Evolutionary conservation across 30 jellyfish, hydroid and myxozoan species (phyloP).

Genomic region (Aurelia aurita): DNA sequence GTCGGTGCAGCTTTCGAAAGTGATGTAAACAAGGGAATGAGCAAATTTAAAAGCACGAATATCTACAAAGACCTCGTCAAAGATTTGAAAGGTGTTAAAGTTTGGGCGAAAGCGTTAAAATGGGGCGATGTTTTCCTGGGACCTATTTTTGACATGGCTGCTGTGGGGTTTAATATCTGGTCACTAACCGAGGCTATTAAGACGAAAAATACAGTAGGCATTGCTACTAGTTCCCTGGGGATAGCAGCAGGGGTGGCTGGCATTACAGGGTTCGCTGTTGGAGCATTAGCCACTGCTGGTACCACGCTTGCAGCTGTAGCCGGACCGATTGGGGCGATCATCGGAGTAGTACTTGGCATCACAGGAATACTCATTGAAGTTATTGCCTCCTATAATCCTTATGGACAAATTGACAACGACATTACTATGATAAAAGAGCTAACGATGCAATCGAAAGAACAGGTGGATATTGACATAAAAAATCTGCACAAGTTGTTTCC

Average conservation of each 20-base stretch:
- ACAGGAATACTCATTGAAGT: constrained; percentile 20
- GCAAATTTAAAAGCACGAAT: constrained; percentile 27
- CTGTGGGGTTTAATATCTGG: constrained; percentile 36
- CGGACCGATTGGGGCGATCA: constrained; percentile 48
- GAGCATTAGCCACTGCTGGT: constrained; percentile 56
- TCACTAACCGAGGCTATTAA: constrained; percentile 32
- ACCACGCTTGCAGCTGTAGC: constrained; percentile 55
- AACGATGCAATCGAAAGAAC: constrained; percentile 10
- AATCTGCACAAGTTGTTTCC: constrained; percentile 17
- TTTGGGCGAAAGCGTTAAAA: constrained; percentile 30
- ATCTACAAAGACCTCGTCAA: constrained; percentile 25
- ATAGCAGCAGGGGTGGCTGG: constrained; percentile 36
- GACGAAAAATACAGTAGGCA: constrained; percentile 1
- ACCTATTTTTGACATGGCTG: constrained; percentile 31
- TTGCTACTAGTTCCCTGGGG: constrained; percentile 29
- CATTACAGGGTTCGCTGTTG: constrained; percentile 36
- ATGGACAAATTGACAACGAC: constrained; percentile 20
- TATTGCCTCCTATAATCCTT: constrained; percentile 33
- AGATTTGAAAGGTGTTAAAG: constrained; percentile 30
- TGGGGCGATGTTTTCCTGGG: constrained; percentile 31
- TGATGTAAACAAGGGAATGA: constrained; percentile 18
- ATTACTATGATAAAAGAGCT: constrained; percentile 12
- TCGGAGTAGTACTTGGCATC: constrained; percentile 25
- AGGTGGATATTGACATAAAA: constrained; percentile 3
- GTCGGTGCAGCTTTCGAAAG: constrained; percentile 23